Conservation (phyloP, 2,888 invertebrate species). For the Cecidostiba fungosa region DNA sequence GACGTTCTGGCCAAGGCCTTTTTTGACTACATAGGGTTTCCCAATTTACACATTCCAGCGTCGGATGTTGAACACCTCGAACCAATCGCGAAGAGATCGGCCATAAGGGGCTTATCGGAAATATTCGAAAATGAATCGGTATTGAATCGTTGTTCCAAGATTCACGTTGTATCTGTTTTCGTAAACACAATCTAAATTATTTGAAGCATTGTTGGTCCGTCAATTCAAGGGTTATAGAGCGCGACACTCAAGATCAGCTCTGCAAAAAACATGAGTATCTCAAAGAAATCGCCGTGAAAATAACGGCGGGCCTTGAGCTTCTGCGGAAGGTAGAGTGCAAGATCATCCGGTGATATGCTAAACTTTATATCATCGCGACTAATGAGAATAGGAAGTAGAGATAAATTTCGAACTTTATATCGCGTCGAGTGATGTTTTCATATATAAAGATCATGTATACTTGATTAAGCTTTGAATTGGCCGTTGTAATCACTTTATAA, state of each 20-base stretch:
- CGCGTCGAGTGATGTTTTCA: not conserved
- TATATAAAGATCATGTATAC: not conserved
- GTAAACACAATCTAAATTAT: constrained; percentile 25
- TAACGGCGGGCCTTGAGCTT: not conserved
- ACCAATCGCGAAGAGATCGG: not conserved
- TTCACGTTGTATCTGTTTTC: not conserved
- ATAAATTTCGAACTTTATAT: not conserved
- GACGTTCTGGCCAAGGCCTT: not conserved
- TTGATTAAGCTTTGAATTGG: not conserved
- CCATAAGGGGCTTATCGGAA: not conserved
- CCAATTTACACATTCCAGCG: too few species aligned
- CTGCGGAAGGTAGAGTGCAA: not conserved
- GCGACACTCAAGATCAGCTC: not conserved
- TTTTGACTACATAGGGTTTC: not conserved
- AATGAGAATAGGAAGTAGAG: not conserved
- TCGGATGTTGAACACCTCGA: not conserved
- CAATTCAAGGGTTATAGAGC: constrained; percentile 12
- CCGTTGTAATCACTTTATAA: not conserved
- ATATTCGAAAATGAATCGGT: too few species aligned
- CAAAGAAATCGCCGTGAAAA: not conserved
- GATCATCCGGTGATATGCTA: constrained; percentile 2
- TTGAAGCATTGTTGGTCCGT: not conserved
- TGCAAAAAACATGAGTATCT: not conserved
- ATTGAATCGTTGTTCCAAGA: not conserved
- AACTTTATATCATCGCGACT: not conserved